A percentile compares a stretch with the other conserved stretches of the same genome.
Conservation (phyloP, 2,888 invertebrate genomes). For the Autographa gamma region DNA sequence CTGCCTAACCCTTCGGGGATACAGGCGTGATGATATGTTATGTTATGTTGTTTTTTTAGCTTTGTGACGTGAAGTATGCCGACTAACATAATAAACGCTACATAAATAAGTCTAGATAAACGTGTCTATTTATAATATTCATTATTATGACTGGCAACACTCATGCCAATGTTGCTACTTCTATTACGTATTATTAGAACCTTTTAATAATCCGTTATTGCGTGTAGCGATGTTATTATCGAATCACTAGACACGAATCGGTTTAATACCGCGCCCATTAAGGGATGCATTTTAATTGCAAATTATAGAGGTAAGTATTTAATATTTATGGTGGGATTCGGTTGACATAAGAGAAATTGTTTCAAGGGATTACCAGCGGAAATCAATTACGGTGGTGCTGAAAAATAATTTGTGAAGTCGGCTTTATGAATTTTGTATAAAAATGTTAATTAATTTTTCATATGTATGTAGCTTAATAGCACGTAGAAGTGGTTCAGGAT, state of each 20-base stretch:
- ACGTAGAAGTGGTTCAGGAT: neutral
- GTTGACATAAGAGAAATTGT: constrained; percentile 2
- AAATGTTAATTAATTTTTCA: neutral
- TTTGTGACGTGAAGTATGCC: no score
- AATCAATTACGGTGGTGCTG: neutral
- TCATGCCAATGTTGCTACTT: constrained; percentile 21
- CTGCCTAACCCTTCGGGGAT: no score
- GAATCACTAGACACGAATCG: constrained; percentile 34
- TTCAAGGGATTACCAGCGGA: constrained; percentile 1
- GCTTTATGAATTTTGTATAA: neutral
- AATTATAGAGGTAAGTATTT: constrained; percentile 37
- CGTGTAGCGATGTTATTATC: constrained; percentile 39
- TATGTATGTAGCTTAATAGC: neutral
- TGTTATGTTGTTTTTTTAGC: no score
- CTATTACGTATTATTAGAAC: constrained; percentile 39
- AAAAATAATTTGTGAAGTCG: neutral
- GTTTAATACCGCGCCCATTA: constrained; percentile 29
- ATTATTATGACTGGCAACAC: constrained; percentile 39
- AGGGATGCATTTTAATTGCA: constrained; percentile 32
- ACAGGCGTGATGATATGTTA: no score
- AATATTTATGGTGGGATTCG: constrained; percentile 17
- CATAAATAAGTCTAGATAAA: neutral
- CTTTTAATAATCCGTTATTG: constrained; percentile 45
- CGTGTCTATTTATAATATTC: constrained; percentile 14
- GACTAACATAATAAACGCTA: no score